A percentile compares a stretch with the other conserved stretches of the same genome.
phyloP scores from a whole-genome alignment of 2,888 invertebrate genomes.

The Lepetodrilus schrolli region DNA sequence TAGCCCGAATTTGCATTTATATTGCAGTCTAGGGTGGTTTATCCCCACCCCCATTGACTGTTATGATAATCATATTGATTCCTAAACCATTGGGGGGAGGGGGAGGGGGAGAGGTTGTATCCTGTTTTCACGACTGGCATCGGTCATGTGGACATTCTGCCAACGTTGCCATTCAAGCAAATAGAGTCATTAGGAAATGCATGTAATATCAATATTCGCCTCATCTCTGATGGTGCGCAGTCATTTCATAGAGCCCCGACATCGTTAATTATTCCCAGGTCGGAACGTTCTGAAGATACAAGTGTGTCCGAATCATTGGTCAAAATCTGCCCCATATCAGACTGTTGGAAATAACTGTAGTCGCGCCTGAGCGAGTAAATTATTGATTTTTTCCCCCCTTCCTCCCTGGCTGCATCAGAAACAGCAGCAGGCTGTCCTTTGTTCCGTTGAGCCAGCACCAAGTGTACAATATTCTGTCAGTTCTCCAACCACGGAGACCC shows the following conservation, averaged over 20 bases:
- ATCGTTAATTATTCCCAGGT: neutral
- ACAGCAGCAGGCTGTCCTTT: neutral
- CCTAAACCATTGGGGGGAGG: too few relatives aligned
- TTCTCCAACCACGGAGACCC: neutral
- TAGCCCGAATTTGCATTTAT: neutral
- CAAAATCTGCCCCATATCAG: neutral
- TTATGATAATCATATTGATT: constrained; percentile 25
- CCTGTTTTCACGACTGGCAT: neutral
- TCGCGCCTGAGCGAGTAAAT: constrained; percentile 18
- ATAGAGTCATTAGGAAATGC: neutral
- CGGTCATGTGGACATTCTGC: neutral
- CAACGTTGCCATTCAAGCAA: neutral
- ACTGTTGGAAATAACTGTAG: neutral
- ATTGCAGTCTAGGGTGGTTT: neutral
- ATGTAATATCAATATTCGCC: constrained; percentile 16
- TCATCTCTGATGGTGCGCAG: neutral
- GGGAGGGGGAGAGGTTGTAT: neutral
- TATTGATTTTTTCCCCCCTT: constrained; percentile 4
- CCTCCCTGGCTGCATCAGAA: neutral
- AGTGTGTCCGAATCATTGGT: neutral
- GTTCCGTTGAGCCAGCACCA: neutral
- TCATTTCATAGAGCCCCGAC: neutral
- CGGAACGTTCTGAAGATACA: neutral
- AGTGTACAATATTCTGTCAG: constrained; percentile 22
- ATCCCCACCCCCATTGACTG: neutral